A percentile compares a stretch with the other conserved stretches of the same genome.
Evolutionary conservation across 2,113 vertebrate genomes (phyloP).

Genomic region (Chinchilla lanigera): DNA sequence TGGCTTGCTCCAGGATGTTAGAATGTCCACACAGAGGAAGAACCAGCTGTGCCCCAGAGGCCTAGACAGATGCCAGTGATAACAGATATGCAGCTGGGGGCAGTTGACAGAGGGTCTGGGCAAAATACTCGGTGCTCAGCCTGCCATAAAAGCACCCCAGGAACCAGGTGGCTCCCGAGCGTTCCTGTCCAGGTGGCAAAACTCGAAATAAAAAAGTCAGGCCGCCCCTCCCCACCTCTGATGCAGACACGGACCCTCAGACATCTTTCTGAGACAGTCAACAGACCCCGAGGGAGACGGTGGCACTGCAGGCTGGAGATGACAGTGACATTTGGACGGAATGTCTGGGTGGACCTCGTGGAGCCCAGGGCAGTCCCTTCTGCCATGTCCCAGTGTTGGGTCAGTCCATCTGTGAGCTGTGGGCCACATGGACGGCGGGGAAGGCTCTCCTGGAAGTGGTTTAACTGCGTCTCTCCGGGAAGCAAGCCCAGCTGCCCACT

Average conservation of each 20-base stretch:
- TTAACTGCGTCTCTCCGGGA: not conserved
- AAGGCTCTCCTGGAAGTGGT: not conserved
- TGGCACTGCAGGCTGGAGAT: rapidly evolving
- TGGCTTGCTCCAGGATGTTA: not conserved
- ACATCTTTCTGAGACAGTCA: not conserved
- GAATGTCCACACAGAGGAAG: not conserved
- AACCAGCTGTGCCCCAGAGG: not conserved
- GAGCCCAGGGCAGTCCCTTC: not conserved
- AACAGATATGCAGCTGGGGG: rapidly evolving
- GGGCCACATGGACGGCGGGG: not conserved
- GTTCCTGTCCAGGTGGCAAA: not conserved
- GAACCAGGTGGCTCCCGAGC: rapidly evolving
- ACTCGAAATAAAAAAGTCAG: not conserved
- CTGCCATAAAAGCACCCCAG: not conserved
- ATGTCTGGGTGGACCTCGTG: not conserved
- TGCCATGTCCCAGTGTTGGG: rapidly evolving
- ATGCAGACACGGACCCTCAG: not conserved
- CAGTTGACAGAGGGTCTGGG: too few species aligned
- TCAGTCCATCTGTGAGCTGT: rapidly evolving
- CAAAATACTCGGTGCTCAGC: not conserved
- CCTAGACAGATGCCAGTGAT: rapidly evolving
- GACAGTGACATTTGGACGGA: rapidly evolving
- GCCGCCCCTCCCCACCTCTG: not conserved
- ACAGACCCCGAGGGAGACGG: rapidly evolving
- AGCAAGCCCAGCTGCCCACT: not conserved